Conservation (phyloP, 2,113 vertebrate species). For the Thalassoma bifasciatum region DNA sequence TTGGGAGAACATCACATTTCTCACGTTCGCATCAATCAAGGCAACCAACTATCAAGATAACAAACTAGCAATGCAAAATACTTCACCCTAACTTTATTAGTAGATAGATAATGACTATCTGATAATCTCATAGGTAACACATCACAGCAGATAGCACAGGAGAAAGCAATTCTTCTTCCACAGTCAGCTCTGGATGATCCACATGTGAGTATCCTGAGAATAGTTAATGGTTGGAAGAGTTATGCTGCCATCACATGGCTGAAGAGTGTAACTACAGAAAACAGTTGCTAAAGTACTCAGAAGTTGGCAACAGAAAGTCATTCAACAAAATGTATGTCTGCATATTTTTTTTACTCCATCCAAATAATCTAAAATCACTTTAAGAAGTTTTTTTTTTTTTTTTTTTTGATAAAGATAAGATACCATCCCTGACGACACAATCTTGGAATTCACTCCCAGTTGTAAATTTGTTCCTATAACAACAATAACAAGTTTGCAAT, state of each 20-base stretch:
- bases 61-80: background rate
- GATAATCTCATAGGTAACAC: background rate
- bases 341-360: background rate
- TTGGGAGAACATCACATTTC: conserved; percentile 1
- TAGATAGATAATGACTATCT: background rate
- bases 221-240: conserved; percentile 24
- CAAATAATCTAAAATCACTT: background rate
- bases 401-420: background rate
- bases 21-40: conserved; percentile 1
- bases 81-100: background rate
- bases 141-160: conserved; percentile 13
- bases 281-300: background rate
- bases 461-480: too few relatives aligned
- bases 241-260: conserved; percentile 64
- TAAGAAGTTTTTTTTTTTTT: background rate
- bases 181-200: background rate
- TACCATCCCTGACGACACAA: too few relatives aligned
- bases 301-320: background rate
- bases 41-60: background rate
- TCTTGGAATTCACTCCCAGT: too few relatives aligned
- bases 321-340: background rate
- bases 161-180: conserved; percentile 18
- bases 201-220: background rate
- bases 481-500: too few relatives aligned
- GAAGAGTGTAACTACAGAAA: conserved; percentile 22